Base-by-base conservation (phyloP, 2,888 invertebrate species). In the Labia minor region DNA sequence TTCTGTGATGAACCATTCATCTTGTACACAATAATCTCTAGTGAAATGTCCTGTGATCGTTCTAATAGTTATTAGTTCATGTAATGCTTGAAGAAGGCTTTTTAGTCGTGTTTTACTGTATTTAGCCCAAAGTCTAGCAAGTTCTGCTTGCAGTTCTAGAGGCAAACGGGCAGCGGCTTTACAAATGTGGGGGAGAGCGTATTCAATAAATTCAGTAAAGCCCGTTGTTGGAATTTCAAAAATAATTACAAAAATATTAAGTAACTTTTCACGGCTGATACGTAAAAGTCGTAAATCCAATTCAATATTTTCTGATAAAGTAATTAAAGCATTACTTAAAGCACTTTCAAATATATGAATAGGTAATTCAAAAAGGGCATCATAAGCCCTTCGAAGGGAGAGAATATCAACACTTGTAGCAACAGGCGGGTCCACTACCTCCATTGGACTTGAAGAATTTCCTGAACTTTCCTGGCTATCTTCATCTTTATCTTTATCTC, bases 401-500 rank as follows among this genome's bases (percentile, higher is more conserved):
- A 82, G 81, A 65, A 90, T 81, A 77, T 92, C 92, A n/a, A 92
- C 81, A 20, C 72, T 76, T 1, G 77, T 77, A 65, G 78, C 78
- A 68, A 77, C 78, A 21, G 65, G 62, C 6, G 33, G 18, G 4
- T 20, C 63, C 1, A 71, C 69, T 37, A 71, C 71, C 64, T 72
- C 72, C 67, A 72, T 76, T 68, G 74, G 73, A 20, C 78, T 77
- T 26, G 75, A 74, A 18, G 75, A 75, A 70, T 74, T 85, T 76
- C 70, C 80, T 74, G 68, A 85, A 82, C 68, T 65, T 69, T 74
- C 73, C 64, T 72, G 71, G 73, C 89, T 86, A 74, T 94, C 93
- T 73, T 89, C 87, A 75, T 94, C 94, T 78, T 94, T 94, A 73
- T 95, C 94, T 70, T 86, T 84, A 75, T 94, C 93, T 65, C 85